Conservation (phyloP, 2,113 vertebrate genomes). For the Hiodon tergisus region DNA sequence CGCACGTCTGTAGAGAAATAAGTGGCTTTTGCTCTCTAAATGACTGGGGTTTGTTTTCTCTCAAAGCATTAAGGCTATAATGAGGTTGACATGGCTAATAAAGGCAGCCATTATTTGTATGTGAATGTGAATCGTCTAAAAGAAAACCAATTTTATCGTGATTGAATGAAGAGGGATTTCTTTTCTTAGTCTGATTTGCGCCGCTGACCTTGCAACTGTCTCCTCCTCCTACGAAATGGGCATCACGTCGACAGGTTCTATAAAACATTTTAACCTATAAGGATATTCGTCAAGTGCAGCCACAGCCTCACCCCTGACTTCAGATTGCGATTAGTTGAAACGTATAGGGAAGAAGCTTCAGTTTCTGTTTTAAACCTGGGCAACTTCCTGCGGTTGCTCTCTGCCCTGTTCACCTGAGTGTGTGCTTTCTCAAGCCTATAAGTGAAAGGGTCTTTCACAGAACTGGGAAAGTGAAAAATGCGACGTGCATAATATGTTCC, state of each 20-base stretch:
- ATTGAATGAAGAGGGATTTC: constrained; percentile 1
- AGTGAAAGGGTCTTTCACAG: no score
- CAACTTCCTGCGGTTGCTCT: not conserved
- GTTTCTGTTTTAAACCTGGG: not conserved
- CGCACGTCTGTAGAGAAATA: constrained; percentile 4
- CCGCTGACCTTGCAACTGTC: not conserved
- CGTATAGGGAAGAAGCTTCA: not conserved
- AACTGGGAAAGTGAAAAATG: no score
- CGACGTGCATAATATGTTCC: no score
- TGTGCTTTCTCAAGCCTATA: no score
- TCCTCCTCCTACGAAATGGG: not conserved
- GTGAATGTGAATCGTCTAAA: constrained; percentile 19
- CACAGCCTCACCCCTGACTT: not conserved
- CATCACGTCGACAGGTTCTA: not conserved
- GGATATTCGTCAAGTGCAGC: not conserved
- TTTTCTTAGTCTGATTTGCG: not conserved
- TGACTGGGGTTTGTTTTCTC: constrained; percentile 1
- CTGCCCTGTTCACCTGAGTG: no score
- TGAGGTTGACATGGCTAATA: constrained; percentile 19
- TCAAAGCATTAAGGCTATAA: constrained; percentile 6
- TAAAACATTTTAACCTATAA: constrained; percentile 10
- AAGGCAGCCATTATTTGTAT: constrained; percentile 13
- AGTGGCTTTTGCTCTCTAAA: constrained; percentile 17
- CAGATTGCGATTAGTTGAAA: not conserved
- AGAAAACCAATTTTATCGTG: constrained; percentile 13